Percentiles rank a stretch among this genome's conserved stretches.
Evolutionary conservation across 2,113 vertebrate genomes (phyloP).

Genomic region (Psilopogon haemacephalus): DNA sequence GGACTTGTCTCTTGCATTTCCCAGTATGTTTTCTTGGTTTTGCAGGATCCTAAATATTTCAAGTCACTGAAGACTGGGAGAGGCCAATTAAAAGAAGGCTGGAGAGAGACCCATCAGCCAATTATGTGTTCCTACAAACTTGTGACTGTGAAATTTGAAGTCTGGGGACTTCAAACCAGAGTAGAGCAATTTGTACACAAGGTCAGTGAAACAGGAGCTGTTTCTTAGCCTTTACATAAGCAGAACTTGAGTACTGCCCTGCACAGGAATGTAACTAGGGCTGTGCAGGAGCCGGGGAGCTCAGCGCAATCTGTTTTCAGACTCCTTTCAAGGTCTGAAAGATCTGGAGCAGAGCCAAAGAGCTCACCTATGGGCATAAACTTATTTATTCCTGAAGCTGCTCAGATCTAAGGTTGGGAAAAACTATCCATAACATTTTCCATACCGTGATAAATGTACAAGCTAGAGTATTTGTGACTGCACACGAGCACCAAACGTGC

Average conservation of each 20-base stretch:
- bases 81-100: constrained; percentile 90
- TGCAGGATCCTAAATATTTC: constrained; percentile 91
- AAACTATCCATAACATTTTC: neutral
- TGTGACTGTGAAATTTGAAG: constrained; percentile 97
- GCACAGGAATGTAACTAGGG: neutral
- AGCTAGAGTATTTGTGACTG: neutral
- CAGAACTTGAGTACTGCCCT: neutral
- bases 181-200: constrained; percentile 99
- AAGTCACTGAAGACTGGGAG: constrained; percentile 93
- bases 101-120: constrained; percentile 90
- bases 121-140: constrained; percentile 99
- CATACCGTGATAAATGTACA: neutral
- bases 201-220: constrained; percentile 75
- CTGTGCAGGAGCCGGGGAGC: neutral
- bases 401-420: neutral
- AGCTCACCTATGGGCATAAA: neutral
- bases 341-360: neutral
- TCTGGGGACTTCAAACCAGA: constrained; percentile 97
- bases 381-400: neutral
- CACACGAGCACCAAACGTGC: too few relatives aligned
- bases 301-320: neutral
- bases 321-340: neutral
- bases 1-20: neutral
- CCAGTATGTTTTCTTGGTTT: neutral
- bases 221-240: neutral